Base-by-base conservation (phyloP, 2,113 vertebrate genomes). In the Cyprinus carpio region DNA sequence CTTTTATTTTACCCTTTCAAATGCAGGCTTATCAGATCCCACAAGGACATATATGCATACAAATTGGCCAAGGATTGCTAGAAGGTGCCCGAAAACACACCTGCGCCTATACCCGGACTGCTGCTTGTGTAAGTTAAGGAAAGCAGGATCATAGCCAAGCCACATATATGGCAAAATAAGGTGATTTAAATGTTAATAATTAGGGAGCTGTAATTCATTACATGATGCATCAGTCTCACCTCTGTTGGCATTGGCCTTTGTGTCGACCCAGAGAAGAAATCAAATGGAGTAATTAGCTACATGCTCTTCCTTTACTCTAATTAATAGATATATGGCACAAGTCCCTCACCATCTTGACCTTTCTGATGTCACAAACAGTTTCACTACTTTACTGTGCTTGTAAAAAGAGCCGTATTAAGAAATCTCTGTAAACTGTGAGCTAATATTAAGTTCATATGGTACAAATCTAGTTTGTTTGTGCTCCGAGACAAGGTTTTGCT, bases 1-100 rank as follows among this genome's bases (percentile, higher is more conserved):
- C 37, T 85, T 88, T 79, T 79, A 80, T 88, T 82, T 83, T 78
- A 79, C 82, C 78, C 40, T 75, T 86, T 62, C 69, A 82, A 75
- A 46, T 65, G 69, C 60, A 64, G 84, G 80, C 58, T 81, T 82
- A 82, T 82, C 60, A 25, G 78, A 86, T 74, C 77, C 69, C 27
- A 23, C 15, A 62, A 51, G 51, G 43, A 69, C 79, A 11, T 40
- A 46, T 69, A 34, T 82, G 79, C 56, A 23, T 64, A 40, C 69
- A 46, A 72, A 87, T 65, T 69, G n/a, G 10, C 15, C 1, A 34
- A 34, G n/a, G 5, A 71, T 64, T 20, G 27, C 29, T 43, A 75
- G 75, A 85, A 56, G 18, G 18, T 11, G 37, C 11, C 29, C 0
- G 7, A 64, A 5, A 43, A 86, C 49, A 7, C 40, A n/a, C 64